Base-by-base conservation (phyloP, 2,113 vertebrate species). In the Nothocercus nigrocapillus region DNA sequence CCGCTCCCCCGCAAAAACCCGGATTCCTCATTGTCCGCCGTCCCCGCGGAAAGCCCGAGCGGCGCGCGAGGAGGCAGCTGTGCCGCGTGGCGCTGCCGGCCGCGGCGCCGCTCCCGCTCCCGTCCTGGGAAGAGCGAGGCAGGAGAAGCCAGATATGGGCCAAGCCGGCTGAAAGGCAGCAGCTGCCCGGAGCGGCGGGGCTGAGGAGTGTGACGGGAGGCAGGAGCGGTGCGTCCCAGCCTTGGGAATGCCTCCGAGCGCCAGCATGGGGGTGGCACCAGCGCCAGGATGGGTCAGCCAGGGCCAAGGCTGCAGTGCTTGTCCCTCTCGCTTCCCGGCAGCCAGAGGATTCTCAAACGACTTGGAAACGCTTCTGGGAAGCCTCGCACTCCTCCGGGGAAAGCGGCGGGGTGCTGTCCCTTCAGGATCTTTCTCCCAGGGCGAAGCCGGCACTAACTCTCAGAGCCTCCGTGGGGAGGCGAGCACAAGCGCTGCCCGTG, bases 11-110 rank as follows among this genome's bases (percentile, higher is more conserved):
- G 6, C 51, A 27, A 53, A 53, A 25, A 5, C 12, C 85, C 21
- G 53, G 75, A 94, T 95, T 96, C 84, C 94, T 91, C 82, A 95
- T 96, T 96, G 96, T 95, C 95, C 85, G 47, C 94, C 90, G 95
- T 97, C 93, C 92, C 66, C 0, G 3, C 45, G 51, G 94, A 89
- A 84, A 47, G 47, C 19, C 47, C 47, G 72, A 74, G 73, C 73
- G 1, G 8, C n/a, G 9, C 0, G 4, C 32, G 3, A 0, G 49
- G 80, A 24, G 24, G 49, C 24, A 51, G 22, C 24, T 51, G 24
- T 25, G 49, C 49, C 22, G 24, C 24, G 49, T 47, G 47, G 49
- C 21, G 49, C 49, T 25, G 22, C 49, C 9, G 49, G 49, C 56
- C 78, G 3, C 10, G 6, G 34, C 0, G 0, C 13, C 3, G 0